Evolutionary conservation across 2,797 vertebrate species (phyloP), one percentile per base, ranked within the genome.

Genomic region (Pyrocephalus nanus): DNA sequence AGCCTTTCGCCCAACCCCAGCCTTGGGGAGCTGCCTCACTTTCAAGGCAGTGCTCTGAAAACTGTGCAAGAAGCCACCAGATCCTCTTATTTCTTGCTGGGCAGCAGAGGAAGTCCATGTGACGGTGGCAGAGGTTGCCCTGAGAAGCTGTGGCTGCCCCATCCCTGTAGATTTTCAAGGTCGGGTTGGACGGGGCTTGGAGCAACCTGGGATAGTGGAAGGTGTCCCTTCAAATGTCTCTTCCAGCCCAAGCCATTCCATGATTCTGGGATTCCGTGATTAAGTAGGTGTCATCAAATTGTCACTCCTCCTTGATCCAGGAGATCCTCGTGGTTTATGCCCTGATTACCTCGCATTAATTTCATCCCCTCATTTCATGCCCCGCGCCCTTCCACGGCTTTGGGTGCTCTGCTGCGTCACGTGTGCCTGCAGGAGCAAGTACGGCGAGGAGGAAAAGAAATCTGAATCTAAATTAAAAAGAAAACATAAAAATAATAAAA

Each of bases 401-500:
- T 51, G 77, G 83, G 42, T 73, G 80, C n/a, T 86, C 51, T 65
- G 82, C 75, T 84, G 62, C 7, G 6, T 57, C 79, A 40, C 82
- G 1, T 13, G 36, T 2, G 27, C 47, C 53, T 3, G 29, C 50
- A 50, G 72, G 80, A 92, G 61, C 25, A 47, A 65, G 45, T 3
- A 6, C 36, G 5, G 86, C 0, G 5, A 74, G 61, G 55, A 51
- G 40, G 61, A 43, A 21, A 74, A 69, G 78, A 48, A 89, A 88
- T 64, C 53, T 4, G 48, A 66, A 55, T 15, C 29, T 42, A 90
- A 92, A 91, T 72, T 53, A 30, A 74, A 77, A 86, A 82, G 62
- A 55, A 69, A 91, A 76, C 80, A 86, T 40, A 72, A 75, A 85
- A 95, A 95, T 47, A 86, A 82, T 50, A 85, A 89, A 91, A 45